Percentiles rank a stretch among this genome's conserved stretches.
Conservation (phyloP, 2,797 vertebrate genomes). For the Varecia variegata region DNA sequence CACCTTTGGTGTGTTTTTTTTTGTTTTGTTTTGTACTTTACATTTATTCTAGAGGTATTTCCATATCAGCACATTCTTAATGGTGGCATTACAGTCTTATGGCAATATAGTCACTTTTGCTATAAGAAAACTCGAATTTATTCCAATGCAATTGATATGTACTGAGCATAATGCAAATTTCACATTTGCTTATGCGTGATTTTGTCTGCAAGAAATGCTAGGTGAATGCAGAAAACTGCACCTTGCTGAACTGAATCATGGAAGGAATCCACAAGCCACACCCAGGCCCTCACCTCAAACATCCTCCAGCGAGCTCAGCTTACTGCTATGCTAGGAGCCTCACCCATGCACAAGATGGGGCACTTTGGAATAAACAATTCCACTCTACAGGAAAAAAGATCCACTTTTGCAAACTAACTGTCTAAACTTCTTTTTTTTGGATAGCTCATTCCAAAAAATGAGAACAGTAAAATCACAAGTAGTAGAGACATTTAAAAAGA, state of each 20-base stretch:
- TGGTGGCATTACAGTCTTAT: not conserved
- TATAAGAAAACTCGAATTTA: not conserved
- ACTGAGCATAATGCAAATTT: not conserved
- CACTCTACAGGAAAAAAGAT: not conserved
- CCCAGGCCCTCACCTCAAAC: not conserved
- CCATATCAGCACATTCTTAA: not conserved
- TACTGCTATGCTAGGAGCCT: not conserved
- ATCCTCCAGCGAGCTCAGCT: not conserved
- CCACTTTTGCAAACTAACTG: not conserved
- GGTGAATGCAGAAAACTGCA: not conserved
- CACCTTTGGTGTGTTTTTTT: not conserved
- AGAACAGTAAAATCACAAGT: not conserved
- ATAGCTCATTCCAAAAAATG: not conserved
- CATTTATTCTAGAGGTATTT: conserved; percentile 9
- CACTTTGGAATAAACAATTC: not conserved
- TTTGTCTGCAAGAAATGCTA: not conserved
- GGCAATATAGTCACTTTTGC: not conserved
- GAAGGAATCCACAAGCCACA: not conserved
- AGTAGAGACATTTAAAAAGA: conserved; percentile 1
- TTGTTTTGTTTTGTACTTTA: not conserved
- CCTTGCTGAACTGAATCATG: not conserved
- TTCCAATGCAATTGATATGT: not conserved
- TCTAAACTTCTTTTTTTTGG: not conserved
- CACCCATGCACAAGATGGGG: not conserved
- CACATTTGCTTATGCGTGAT: not conserved